Conservation (phyloP, 2,888 invertebrate genomes). For the Seira sanloemensis region DNA sequence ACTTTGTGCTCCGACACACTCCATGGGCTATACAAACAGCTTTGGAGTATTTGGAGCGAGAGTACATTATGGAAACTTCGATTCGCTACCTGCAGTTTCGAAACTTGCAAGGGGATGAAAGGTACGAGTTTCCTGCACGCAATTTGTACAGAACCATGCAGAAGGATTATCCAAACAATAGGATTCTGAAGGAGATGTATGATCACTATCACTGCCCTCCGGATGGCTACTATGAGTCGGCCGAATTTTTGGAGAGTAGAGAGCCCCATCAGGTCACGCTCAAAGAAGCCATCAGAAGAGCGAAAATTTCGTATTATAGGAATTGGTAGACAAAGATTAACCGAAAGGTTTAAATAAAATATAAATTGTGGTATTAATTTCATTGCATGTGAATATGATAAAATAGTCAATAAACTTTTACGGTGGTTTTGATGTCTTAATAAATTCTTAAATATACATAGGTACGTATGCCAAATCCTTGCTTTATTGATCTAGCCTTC, state of each 20-base stretch:
- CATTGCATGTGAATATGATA: too few relatives aligned
- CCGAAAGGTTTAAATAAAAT: too few relatives aligned
- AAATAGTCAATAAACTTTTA: too few relatives aligned
- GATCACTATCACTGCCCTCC: slow-evolving; percentile 37
- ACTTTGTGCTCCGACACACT: slow-evolving; percentile 35
- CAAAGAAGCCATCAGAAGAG: slow-evolving; percentile 7
- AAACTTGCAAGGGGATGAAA: slow-evolving; percentile 44
- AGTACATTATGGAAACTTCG: slow-evolving; percentile 37
- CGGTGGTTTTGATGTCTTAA: too few relatives aligned
- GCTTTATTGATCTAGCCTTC: too few relatives aligned
- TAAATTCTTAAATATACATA: too few relatives aligned
- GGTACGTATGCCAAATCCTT: too few relatives aligned
- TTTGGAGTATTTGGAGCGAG: slow-evolving; percentile 46
- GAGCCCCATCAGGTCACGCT: slow-evolving; percentile 11
- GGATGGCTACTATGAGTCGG: slow-evolving; percentile 39
- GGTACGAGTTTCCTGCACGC: slow-evolving; percentile 45
- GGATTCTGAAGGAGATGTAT: slow-evolving; percentile 42
- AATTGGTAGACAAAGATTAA: too few relatives aligned
- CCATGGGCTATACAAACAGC: slow-evolving; percentile 30
- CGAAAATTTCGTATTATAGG: slow-evolving; percentile 41
- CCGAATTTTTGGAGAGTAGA: slow-evolving; percentile 34
- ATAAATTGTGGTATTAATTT: too few relatives aligned
- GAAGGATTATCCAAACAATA: slow-evolving; percentile 44
- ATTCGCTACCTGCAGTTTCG: slow-evolving; percentile 47
- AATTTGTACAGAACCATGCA: slow-evolving; percentile 53